Base-by-base conservation (phyloP, 2,797 vertebrate genomes). In the Lepilemur septentrionalis region DNA sequence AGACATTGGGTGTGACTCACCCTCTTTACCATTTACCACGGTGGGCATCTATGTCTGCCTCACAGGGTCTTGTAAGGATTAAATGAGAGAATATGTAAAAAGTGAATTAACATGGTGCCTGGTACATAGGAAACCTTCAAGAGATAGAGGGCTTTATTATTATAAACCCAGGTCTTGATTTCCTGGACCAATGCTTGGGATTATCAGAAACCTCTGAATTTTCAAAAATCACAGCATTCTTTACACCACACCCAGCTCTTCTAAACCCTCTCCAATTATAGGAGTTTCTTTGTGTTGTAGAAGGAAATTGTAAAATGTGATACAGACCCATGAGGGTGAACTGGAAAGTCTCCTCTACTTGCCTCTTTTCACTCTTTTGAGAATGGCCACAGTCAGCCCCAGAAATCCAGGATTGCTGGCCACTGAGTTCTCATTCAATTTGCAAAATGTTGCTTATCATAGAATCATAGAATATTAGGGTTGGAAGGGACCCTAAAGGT, bases 171-270 rank as follows among this genome's bases (percentile, higher is more conserved):
- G 57, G 23, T 83, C 59, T 96, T 48, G 32, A 79, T 78, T 96
- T 95, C 91, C 38, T 76, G 30, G 28, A 57, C 18, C 80, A 79
- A 88, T 80, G 46, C 9, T 91, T 70, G 38, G 12, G 46, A 81
- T 88, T 65, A 70, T 94, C 25, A 72, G 22, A 93, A 93, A 88
- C n/a, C 18, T 80, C 61, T 91, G 32, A 70, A 57, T 84, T 57
- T 94, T 75, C 14, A 50, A 75, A 94, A 75, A 11, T 50, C 61
- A 30, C 14, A 82, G 70, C 63, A 59, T 94, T 93, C 91, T 92
- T 84, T 11, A n/a, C 15, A 52, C 41, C 55, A 52, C 38, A 94
- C 11, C 4, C 35, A 38, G 59, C 82, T 83, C n/a, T 91, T 90
- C 9, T 57, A 79, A 70, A 30, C 23, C 25, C 32, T 83, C 35